phyloP scores from a whole-genome alignment of 2,113 vertebrate species.

The Anseranas semipalmata region DNA sequence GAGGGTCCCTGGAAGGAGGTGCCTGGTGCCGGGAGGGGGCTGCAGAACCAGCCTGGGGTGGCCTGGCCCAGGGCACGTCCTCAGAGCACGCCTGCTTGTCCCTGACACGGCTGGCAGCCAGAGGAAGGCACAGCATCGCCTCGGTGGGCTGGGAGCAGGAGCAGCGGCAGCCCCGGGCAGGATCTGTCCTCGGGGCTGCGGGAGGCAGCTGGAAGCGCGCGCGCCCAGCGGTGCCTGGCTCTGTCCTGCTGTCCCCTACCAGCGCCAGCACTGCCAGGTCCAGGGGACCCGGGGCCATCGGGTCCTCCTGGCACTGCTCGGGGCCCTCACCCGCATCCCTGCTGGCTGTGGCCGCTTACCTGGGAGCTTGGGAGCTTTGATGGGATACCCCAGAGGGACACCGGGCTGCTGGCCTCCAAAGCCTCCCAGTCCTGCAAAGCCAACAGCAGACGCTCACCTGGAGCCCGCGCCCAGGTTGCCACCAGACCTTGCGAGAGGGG shows the following conservation, averaged over 20 bases:
- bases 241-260: neutral
- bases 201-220: neutral
- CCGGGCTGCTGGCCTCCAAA: slow-evolving; percentile 89
- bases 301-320: neutral
- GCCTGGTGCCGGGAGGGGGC: neutral
- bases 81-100: neutral
- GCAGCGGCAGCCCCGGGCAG: neutral
- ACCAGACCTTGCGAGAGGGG: neutral
- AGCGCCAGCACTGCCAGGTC: neutral
- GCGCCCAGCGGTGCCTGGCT: neutral
- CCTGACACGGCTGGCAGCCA: neutral
- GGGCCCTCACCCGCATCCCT: neutral
- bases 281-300: neutral
- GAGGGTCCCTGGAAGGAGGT: neutral
- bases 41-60: neutral
- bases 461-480: neutral
- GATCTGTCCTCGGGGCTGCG: neutral
- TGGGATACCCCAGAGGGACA: slow-evolving; percentile 95
- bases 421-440: slow-evolving; percentile 79
- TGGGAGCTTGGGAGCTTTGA: slow-evolving; percentile 92
- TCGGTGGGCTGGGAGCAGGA: fast-evolving
- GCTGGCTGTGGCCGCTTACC: slow-evolving; percentile 75
- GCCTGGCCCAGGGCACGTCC: neutral
- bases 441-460: slow-evolving; percentile 54
- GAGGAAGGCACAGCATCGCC: neutral